Evolutionary conservation across 1,140 invertebrate species (phyloP), one percentile per base, ranked within the genome.

Genomic region (Drosophila grimshawi): DNA sequence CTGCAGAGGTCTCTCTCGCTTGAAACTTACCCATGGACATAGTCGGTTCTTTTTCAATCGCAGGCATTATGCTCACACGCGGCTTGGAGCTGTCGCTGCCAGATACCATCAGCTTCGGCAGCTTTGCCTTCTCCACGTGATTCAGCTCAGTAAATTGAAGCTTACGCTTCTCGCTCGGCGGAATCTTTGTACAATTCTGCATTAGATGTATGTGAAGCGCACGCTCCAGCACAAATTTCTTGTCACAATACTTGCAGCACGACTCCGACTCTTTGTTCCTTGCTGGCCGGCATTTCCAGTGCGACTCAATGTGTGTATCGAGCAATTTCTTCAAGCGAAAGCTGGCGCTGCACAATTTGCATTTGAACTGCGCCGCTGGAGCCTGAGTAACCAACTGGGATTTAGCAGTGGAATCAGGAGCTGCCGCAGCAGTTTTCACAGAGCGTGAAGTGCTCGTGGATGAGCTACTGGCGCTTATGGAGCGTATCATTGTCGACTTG

Each of bases 101-200:
- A 6, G 32, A n/a, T n/a, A 43, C 4, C 10, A 43, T 19, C 19
- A 83, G 19, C 33, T 85, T 91, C 0, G 90, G 90, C 32, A 91
- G 46, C 71, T 88, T 73, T 10, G 90, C 90, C 52, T 92, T 92
- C 35, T 74, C 71, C 0, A 79, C 83, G 11, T 92, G 90, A 62
- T 92, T 91, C 1, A 92, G 59, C 45, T 92, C 90, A 1, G 86
- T 88, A 7, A 56, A 92, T n/a, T 80, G 27, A 0, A 92, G 74
- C 33, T 92, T 92, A 10, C 86, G 86, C 61, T 91, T 90, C 4
- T 91, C 90, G 2, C 49, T 33, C 5, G 90, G 86, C 19, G 90
- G 90, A 52, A 92, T 92, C 45, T 92, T 92, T 43, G 66, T 63
- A 48, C 90, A 92, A 35, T 92, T 86, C 46, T 89, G 77, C 86